Conservation (phyloP, 2,888 invertebrate species). For the Callyntrura guangdongensis region DNA sequence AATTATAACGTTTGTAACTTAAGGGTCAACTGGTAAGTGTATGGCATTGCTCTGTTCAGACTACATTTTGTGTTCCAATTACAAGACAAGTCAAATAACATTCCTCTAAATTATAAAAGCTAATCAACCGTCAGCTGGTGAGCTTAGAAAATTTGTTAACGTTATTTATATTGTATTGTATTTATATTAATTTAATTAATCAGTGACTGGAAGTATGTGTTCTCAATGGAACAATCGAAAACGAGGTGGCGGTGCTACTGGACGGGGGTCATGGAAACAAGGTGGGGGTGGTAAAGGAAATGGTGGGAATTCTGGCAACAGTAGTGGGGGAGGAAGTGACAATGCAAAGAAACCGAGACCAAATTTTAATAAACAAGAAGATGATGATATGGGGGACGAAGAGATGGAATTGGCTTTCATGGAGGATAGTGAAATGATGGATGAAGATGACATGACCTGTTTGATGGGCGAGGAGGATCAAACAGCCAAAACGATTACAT, state of each 20-base stretch:
- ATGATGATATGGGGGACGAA: constrained; percentile 78
- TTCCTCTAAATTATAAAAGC: too few relatives aligned
- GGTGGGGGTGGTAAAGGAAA: constrained; percentile 41
- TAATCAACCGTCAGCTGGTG: too few relatives aligned
- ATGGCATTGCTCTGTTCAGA: too few relatives aligned
- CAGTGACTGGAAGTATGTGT: too few relatives aligned
- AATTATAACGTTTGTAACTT: too few relatives aligned
- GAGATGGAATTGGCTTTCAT: constrained; percentile 74
- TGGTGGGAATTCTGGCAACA: constrained; percentile 15
- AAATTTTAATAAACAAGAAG: constrained; percentile 47
- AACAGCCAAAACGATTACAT: constrained; percentile 80
- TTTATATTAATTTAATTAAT: too few relatives aligned
- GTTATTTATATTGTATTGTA: too few relatives aligned
- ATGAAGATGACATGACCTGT: constrained; percentile 67
- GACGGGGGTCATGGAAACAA: constrained; percentile 62
- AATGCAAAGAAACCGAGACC: constrained; percentile 52
- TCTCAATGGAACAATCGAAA: constrained; percentile 75
- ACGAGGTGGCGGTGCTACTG: constrained; percentile 19
- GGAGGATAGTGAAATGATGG: constrained; percentile 70
- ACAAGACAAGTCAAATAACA: too few relatives aligned
- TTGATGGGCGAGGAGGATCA: constrained; percentile 81
- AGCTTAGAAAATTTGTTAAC: too few relatives aligned
- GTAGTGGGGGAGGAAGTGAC: constrained; percentile 42
- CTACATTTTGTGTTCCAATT: too few relatives aligned
- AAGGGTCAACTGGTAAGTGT: too few relatives aligned